phyloP scores from a whole-genome alignment of 2,888 invertebrate genomes.

The Amblyjoppa proteus region DNA sequence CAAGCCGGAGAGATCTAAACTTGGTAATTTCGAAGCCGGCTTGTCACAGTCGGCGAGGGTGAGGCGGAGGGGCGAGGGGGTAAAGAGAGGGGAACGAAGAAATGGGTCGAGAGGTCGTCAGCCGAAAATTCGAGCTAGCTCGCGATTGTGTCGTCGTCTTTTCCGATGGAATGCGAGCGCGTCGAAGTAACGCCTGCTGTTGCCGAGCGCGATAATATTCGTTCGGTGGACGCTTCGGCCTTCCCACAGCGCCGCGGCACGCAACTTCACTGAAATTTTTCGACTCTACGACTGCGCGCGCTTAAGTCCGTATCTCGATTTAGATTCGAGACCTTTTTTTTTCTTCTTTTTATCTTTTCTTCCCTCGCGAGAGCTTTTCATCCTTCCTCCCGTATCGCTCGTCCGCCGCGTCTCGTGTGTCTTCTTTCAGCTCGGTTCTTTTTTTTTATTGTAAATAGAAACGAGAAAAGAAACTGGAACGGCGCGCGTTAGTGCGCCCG shows the following conservation, averaged over 20 bases:
- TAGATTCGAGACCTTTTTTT: constrained; percentile 31
- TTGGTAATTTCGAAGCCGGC: constrained; percentile 22
- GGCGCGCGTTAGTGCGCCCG: constrained; percentile 14
- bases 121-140: constrained; percentile 36
- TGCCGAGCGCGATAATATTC: constrained; percentile 41
- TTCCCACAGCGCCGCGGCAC: not conserved
- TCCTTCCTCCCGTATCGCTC: constrained; percentile 12
- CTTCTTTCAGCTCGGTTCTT: not conserved
- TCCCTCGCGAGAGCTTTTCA: constrained; percentile 26
- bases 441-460: constrained; percentile 55
- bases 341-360: constrained; percentile 22
- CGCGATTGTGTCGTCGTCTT: not conserved
- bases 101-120: constrained; percentile 58
- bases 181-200: constrained; percentile 23
- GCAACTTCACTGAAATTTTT: constrained; percentile 27
- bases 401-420: constrained; percentile 22
- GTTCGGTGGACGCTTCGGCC: not conserved
- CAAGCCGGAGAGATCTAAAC: constrained; percentile 11
- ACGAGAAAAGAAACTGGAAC: constrained; percentile 55
- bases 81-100: not conserved
- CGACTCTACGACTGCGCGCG: not conserved
- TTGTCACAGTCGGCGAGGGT: not conserved
- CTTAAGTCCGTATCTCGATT: constrained; percentile 21
- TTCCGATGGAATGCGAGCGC: constrained; percentile 10
- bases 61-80: not conserved